Conservation (phyloP, 1,140 invertebrate species). For the Antheraea mylitta region DNA sequence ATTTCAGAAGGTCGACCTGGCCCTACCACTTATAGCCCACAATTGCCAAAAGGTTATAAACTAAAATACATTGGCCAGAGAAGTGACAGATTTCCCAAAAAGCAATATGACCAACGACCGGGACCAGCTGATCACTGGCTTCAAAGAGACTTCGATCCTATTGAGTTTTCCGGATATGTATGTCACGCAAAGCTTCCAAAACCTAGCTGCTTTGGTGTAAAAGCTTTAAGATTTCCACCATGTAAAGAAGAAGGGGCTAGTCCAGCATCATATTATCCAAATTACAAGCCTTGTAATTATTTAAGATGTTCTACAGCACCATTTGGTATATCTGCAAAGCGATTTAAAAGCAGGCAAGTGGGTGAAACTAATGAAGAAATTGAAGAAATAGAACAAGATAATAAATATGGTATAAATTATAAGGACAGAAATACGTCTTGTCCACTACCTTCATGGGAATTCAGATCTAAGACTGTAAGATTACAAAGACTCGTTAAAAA, state of each 20-base stretch:
- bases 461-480: slow-evolving; percentile 55
- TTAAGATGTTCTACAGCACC: slow-evolving; percentile 40
- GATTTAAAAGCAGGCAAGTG: slow-evolving; percentile 39
- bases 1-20: slow-evolving; percentile 46
- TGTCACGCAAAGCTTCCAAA: slow-evolving; percentile 42
- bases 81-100: slow-evolving; percentile 37
- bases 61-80: slow-evolving; percentile 40
- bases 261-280: slow-evolving; percentile 49
- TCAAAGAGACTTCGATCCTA: slow-evolving; percentile 51
- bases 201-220: slow-evolving; percentile 47
- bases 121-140: slow-evolving; percentile 49
- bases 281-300: slow-evolving; percentile 30
- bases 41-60: slow-evolving; percentile 34
- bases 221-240: slow-evolving; percentile 46
- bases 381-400: slow-evolving; percentile 11
- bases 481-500: slow-evolving; percentile 49
- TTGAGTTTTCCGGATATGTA: slow-evolving; percentile 19
- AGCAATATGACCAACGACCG: slow-evolving; percentile 34
- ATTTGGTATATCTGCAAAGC: slow-evolving; percentile 41
- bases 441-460: slow-evolving; percentile 45
- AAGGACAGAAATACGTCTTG: slow-evolving; percentile 14
- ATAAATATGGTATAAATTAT: slow-evolving; percentile 14
- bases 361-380: slow-evolving; percentile 29
- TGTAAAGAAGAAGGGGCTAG: slow-evolving; percentile 43
- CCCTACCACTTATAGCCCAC: slow-evolving; percentile 48